Percentiles rank a stretch among this genome's conserved stretches.
These are phyloP conservation scores for Caenorhabditis sp. DNA, from an alignment of 2,888 invertebrate species.

Conservation along the genomic window DNA sequence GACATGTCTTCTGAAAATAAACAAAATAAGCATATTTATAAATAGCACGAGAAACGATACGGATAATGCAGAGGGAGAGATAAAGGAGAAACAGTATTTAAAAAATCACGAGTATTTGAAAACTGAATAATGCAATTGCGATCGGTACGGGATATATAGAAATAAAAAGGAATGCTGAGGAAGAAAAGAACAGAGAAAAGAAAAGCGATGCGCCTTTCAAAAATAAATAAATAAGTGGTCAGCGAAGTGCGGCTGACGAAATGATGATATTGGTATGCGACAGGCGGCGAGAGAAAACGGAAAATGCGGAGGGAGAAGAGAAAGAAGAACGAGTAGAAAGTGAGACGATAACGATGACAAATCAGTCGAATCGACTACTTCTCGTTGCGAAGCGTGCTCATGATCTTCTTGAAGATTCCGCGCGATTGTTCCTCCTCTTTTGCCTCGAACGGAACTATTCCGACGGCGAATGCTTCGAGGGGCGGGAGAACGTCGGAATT, in stretches of 20 bases:
- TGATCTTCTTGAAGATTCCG: slow-evolving; percentile 64
- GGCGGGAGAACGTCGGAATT: slow-evolving; percentile 8
- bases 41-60: no score
- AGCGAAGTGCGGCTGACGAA: neutral
- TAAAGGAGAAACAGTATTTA: neutral
- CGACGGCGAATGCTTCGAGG: slow-evolving; percentile 55
- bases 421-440: slow-evolving; percentile 58
- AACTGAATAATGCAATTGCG: neutral
- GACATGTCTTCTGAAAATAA: slow-evolving; percentile 38
- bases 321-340: no score
- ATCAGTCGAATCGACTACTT: neutral
- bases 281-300: neutral
- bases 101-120: neutral
- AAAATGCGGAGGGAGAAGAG: slow-evolving; percentile 4
- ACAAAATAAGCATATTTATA: neutral
- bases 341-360: slow-evolving; percentile 14
- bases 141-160: neutral
- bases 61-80: neutral
- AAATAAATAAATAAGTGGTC: slow-evolving; percentile 7
- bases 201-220: slow-evolving; percentile 1
- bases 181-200: neutral
- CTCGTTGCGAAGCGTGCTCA: slow-evolving; percentile 31
- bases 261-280: slow-evolving; percentile 8
- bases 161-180: neutral
- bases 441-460: slow-evolving; percentile 67